Base-by-base conservation (phyloP, 2,888 invertebrate genomes). In the Serrognathus titanus region DNA sequence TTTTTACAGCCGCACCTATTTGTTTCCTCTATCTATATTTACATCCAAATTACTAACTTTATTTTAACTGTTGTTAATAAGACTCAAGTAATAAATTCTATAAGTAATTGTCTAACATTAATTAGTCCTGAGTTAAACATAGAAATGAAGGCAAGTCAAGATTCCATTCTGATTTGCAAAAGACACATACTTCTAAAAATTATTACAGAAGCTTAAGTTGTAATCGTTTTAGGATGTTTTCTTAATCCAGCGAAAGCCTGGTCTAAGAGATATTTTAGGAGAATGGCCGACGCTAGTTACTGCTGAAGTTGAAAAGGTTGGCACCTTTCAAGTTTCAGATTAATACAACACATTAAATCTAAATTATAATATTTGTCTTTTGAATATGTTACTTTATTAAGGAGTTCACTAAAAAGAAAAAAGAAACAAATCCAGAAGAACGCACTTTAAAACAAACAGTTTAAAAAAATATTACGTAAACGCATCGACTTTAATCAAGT, bases 251-350 rank as follows among this genome's bases (percentile, higher is more conserved):
- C 83, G 86, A 80, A 83, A 85, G 70, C 83, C 84, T 80, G 84
- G 85, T 79, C 81, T 87, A 67, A 81, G 81, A 75, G 86, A 87
- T 81, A 78, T 89, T 75, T 86, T 90, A 78, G 86, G 86, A 72
- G 90, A 90, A 81, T 90, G 89, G 89, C 90, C 90, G 74, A 83
- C 77, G 71, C 85, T 90, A 79, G 79, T 82, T 79, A 82, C 82
- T 78, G 79, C 81, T 80, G 82, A 81, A 77, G 84, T 82, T 81
- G 79, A 80, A 79, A 85, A 86, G 85, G 85, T 86, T 85, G 83
- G 85, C 79, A 82, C 69, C 57, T 53, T 58, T 58, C 36, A 41
- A 49, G 51, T 56, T 51, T 52, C 36, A 51, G 20, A 43, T 43
- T 43, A 43, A 43, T 43, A 43, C 13, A 43, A 46, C 13, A 52